phyloP scores from a whole-genome alignment of 2,888 invertebrate genomes.

The Merodon equestris region DNA sequence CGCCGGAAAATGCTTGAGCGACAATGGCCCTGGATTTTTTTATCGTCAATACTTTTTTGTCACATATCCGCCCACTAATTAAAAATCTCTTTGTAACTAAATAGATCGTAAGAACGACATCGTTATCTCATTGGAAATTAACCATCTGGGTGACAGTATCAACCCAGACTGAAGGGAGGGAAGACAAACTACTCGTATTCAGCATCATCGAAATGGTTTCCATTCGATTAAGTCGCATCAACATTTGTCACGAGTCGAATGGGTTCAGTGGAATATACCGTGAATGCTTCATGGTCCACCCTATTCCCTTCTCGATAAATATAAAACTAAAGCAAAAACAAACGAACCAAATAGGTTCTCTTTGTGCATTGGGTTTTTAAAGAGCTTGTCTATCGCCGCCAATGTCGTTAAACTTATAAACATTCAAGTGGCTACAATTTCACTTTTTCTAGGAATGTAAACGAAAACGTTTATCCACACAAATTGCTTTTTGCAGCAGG shows the following conservation, averaged over 20 bases:
- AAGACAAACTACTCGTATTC: too few relatives aligned
- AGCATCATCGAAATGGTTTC: too few relatives aligned
- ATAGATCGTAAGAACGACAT: constrained; percentile 22
- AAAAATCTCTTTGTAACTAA: constrained; percentile 38
- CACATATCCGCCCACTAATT: constrained; percentile 50
- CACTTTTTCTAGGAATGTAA: constrained; percentile 38
- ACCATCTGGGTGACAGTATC: too few relatives aligned
- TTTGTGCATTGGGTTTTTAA: constrained; percentile 14
- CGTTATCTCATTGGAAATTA: too few relatives aligned
- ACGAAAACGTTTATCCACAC: constrained; percentile 1
- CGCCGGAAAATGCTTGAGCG: too few relatives aligned
- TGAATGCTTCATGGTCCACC: too few relatives aligned
- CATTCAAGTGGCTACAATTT: constrained; percentile 51
- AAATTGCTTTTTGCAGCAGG: too few relatives aligned
- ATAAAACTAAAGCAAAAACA: constrained; percentile 9
- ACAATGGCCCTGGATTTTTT: too few relatives aligned
- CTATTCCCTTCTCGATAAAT: background rate
- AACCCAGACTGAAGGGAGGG: too few relatives aligned
- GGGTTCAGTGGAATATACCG: too few relatives aligned
- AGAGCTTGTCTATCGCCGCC: constrained; percentile 35
- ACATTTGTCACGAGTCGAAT: too few relatives aligned
- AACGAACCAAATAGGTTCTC: constrained; percentile 20
- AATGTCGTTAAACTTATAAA: constrained; percentile 24
- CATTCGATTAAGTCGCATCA: too few relatives aligned
- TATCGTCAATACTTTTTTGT: background rate